Base-by-base conservation (phyloP, 2,888 invertebrate species). In the Diaperis boleti region DNA sequence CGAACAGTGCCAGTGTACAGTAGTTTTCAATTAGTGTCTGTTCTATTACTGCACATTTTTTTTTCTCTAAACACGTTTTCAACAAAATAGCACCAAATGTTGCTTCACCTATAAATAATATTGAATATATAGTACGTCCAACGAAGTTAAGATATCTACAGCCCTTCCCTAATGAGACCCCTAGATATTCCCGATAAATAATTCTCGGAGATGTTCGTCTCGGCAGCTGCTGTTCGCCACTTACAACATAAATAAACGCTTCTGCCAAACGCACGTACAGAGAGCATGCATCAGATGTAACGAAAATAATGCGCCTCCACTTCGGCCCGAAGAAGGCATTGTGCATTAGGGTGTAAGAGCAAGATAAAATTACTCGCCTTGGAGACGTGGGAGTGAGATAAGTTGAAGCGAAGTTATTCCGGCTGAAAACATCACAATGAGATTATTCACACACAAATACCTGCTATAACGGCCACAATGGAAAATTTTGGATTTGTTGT, bases 381-480 rank as follows among this genome's bases (percentile, higher is more conserved):
- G 52, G 42, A 59, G 65, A 47, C 65, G 71, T 69, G 64, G 68
- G 73, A 74, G 76, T 66, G 72, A 72, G 73, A 76, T 72, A 74
- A 74, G 71, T 68, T 59, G 61, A 62, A 65, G 60, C 49, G 64
- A 67, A 71, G 72, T 74, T 74, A 74, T 74, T 75, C 74, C 73
- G 64, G 67, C 69, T 69, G 74, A 75, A 72, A 71, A 66, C 67
- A 68, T 50, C 67, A 76, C 72, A 74, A 76, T 74, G 64, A 71
- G 71, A 75, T 77, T 77, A 75, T 75, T 75, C 73, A 77, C 75
- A 74, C 74, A 77, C 74, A 76, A 76, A 77, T 78, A 77, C 77
- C 77, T 77, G 73, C 73, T 69, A 45, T 45, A 65, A 65, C 67
- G 70, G 47, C 74, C 72, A 75, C 76, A 75, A 76, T 71, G 69